Evolutionary conservation across 1,140 invertebrate species (phyloP).

Genomic region (Monochamus saltuarius): DNA sequence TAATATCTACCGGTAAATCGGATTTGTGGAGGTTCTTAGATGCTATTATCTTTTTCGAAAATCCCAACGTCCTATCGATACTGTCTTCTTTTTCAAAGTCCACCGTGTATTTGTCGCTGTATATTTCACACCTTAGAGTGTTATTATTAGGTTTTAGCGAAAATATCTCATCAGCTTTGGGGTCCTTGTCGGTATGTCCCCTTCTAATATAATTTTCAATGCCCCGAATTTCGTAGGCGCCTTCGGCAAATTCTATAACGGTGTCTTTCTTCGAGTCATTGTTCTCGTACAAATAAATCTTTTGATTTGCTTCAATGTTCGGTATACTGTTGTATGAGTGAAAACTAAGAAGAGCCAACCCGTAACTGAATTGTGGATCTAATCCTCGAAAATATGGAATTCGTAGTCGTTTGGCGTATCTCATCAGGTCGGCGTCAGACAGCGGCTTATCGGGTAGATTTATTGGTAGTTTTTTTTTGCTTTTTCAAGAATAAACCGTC

Average conservation of each 20-base stretch:
- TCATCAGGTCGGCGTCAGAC: background rate
- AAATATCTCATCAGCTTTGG: background rate
- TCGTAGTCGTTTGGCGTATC: slow-evolving; percentile 5
- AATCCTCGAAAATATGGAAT: slow-evolving; percentile 23
- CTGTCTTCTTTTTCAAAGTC: slow-evolving; percentile 22
- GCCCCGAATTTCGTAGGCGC: slow-evolving; percentile 22
- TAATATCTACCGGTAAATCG: slow-evolving; percentile 30
- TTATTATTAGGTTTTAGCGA: slow-evolving; percentile 34
- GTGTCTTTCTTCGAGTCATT: background rate
- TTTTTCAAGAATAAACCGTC: background rate
- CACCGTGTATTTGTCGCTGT: slow-evolving; percentile 13
- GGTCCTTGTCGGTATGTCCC: background rate
- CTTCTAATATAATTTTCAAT: background rate
- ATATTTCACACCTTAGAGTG: slow-evolving; percentile 28
- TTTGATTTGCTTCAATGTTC: slow-evolving; percentile 21
- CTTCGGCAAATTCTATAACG: slow-evolving; percentile 20
- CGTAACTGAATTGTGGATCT: slow-evolving; percentile 17
- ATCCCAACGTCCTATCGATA: slow-evolving; percentile 17
- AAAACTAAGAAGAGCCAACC: slow-evolving; percentile 22
- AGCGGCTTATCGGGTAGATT: background rate
- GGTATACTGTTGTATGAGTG: slow-evolving; percentile 28
- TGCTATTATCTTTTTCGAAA: slow-evolving; percentile 21
- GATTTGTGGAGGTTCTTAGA: slow-evolving; percentile 22
- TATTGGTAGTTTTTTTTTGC: background rate
- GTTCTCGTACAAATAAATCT: slow-evolving; percentile 20